Base-by-base conservation (phyloP, 2,797 vertebrate genomes). In the Ctenopoma multispine region DNA sequence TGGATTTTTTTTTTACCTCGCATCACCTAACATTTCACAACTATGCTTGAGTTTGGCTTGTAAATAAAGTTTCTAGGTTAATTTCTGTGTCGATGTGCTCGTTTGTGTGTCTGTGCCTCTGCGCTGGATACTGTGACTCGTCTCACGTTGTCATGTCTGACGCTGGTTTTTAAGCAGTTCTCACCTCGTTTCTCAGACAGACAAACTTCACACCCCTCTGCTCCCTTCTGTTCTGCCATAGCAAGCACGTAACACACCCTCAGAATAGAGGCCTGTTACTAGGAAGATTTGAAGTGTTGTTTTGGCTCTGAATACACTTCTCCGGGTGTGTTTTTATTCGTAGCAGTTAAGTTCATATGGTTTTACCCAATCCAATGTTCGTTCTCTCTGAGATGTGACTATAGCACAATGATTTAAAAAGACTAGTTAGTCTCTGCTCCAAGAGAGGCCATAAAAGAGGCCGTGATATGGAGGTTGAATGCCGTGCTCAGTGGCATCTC, bases 241-340 rank as follows among this genome's bases (percentile, higher is more conserved):
- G 76, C 68, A 63, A 11, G 21, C 17, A 43, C 17, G n/a, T 69
- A 60, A 74, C 81, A 78, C 80, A 51, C 54, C 43, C 85, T 83
- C 77, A 81, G 72, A 92, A 89, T 90, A 90, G 84, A 72, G 73
- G 62, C 56, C 64, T 81, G 89, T 92, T 90, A 82, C 89, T 84
- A 88, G 84, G 90, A 87, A 90, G 87, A 87, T 46, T 71, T 17
- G 3, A 49, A 1, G 60, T 50, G 63, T 67, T 65, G 59, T 14
- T 31, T 50, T 1, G 77, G 74, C 49, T 82, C 81, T 41, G 18
- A 79, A 81, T 66, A 83, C 77, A 80, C 58, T 75, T 65, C 7
- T 27, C 41, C 62, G 7, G 0, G 13, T 41, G 54, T 47, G 4
- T 49, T 27, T 40, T 34, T 21, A 46, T 63, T 47, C 9, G 48